Percentiles rank a stretch among this genome's conserved stretches.
Evolutionary conservation across 2,797 vertebrate species (phyloP).

Genomic region (Molossus alvarezi): DNA sequence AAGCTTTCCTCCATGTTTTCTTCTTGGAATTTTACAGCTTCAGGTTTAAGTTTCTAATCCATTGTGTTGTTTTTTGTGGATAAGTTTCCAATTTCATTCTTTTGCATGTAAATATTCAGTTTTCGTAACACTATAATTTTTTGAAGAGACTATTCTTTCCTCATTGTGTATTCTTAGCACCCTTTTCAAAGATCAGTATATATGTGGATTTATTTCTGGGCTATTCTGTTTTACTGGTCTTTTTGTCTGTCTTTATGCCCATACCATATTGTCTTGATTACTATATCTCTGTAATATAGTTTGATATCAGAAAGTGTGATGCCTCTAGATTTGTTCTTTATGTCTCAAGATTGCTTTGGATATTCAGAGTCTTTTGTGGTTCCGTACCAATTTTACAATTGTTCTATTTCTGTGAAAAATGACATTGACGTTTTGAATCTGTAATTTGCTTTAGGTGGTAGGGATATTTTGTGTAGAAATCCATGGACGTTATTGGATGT

Average conservation of each 20-base stretch:
- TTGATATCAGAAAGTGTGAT: background rate
- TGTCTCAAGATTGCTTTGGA: background rate
- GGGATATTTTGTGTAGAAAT: background rate
- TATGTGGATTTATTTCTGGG: background rate
- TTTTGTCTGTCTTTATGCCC: background rate
- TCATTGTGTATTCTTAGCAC: background rate
- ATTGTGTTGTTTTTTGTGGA: background rate
- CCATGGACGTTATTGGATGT: background rate
- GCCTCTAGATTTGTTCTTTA: background rate
- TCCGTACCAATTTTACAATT: background rate
- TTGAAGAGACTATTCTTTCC: background rate
- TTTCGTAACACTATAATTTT: background rate
- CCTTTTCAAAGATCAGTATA: background rate
- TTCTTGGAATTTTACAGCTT: background rate
- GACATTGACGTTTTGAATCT: background rate
- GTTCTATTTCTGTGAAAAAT: slow-evolving; percentile 6
- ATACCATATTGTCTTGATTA: background rate
- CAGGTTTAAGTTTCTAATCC: background rate
- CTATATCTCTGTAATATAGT: background rate
- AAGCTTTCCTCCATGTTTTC: background rate
- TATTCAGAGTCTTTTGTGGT: background rate
- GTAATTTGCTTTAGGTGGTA: background rate
- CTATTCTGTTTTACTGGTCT: background rate
- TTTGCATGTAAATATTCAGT: background rate
- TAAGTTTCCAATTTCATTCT: background rate